phyloP scores from a whole-genome alignment of 92 coral and sea anemone species.

The Porites divaricata region DNA sequence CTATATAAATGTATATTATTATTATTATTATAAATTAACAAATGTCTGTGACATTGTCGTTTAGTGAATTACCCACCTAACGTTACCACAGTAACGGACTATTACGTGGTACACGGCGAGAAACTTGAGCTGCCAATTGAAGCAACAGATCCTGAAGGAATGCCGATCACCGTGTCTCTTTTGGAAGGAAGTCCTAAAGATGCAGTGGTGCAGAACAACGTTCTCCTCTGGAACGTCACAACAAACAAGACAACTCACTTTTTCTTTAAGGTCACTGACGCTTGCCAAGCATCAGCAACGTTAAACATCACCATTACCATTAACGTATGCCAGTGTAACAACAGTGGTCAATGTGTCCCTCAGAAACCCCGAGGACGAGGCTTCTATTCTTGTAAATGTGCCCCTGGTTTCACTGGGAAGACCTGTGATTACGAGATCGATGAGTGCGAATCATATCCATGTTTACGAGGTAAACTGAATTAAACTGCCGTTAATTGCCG shows the following conservation, averaged over 20 bases:
- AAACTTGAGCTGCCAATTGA: constrained; percentile 34
- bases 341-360: constrained; percentile 49
- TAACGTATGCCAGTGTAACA: constrained; percentile 48
- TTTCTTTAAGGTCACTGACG: constrained; percentile 49
- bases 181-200: constrained; percentile 21
- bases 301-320: constrained; percentile 30
- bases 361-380: constrained; percentile 50
- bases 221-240: constrained; percentile 42
- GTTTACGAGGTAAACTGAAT: constrained; percentile 3
- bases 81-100: constrained; percentile 23
- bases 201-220: constrained; percentile 29
- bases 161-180: constrained; percentile 38
- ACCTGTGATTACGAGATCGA: constrained; percentile 50
- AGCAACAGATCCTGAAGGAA: constrained; percentile 61
- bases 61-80: constrained; percentile 56
- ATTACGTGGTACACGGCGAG: constrained; percentile 52
- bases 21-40: no score
- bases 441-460: constrained; percentile 51
- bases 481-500: no score
- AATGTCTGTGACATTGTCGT: background rate
- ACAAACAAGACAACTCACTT: constrained; percentile 28
- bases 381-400: constrained; percentile 43
- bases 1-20: no score
- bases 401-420: constrained; percentile 46
- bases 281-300: constrained; percentile 51